Conservation (phyloP, 1,140 invertebrate genomes). For the Laupala kohalensis region DNA sequence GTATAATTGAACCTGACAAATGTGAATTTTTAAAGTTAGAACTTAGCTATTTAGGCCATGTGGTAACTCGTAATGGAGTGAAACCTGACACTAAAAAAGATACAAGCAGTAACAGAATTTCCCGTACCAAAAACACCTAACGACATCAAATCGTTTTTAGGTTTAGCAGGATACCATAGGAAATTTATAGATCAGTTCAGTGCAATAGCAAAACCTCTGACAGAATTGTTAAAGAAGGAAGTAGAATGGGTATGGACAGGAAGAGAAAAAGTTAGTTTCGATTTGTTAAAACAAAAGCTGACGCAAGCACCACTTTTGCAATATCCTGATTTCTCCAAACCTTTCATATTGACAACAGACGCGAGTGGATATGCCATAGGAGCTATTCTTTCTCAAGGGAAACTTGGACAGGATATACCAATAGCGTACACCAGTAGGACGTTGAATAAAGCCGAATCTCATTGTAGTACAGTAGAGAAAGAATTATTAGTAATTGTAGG, state of each 20-base stretch:
- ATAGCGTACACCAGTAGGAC: conserved; percentile 10
- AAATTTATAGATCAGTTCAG: conserved; percentile 6
- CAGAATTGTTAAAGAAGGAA: conserved; percentile 7
- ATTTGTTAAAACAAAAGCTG: conserved; percentile 8
- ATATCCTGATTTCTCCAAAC: conserved; percentile 12
- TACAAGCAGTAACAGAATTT: conserved; percentile 17
- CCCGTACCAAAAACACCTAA: conserved; percentile 16
- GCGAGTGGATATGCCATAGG: conserved; percentile 5
- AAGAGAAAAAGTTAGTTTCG: conserved; percentile 2
- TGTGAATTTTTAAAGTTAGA: conserved; percentile 21
- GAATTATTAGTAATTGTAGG: conserved; percentile 22
- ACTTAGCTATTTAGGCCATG: conserved; percentile 21
- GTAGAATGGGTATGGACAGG: neutral
- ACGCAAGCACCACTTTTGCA: neutral
- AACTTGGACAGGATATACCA: conserved; percentile 7
- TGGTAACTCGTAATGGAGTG: conserved; percentile 18
- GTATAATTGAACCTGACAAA: conserved; percentile 23
- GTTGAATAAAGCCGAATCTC: conserved; percentile 16
- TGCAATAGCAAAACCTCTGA: neutral
- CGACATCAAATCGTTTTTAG: conserved; percentile 20
- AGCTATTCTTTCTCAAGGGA: conserved; percentile 11
- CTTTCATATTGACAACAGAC: conserved; percentile 12
- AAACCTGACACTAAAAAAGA: neutral
- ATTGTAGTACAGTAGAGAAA: conserved; percentile 22
- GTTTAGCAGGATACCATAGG: conserved; percentile 18